phyloP scores from a whole-genome alignment of 2,113 vertebrate species.

The Hippocampus zosterae region DNA sequence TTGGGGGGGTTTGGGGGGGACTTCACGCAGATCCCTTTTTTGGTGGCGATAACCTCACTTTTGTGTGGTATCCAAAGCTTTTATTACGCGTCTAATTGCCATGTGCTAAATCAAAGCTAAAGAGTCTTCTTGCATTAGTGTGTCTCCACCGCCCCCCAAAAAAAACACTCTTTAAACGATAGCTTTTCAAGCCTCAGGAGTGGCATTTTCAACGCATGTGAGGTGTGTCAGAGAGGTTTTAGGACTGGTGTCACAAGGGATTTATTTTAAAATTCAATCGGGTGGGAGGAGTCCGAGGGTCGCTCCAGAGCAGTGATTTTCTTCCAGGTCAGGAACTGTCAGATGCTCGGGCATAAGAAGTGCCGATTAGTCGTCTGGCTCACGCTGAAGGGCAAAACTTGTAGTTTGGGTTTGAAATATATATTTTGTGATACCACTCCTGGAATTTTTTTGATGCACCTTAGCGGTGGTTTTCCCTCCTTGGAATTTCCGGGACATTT shows the following conservation, averaged over 20 bases:
- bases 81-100: not conserved
- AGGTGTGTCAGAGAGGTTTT: not conserved
- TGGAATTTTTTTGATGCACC: too few relatives aligned
- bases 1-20: not conserved
- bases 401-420: too few relatives aligned
- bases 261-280: too few relatives aligned
- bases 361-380: too few relatives aligned
- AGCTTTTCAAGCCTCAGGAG: not conserved
- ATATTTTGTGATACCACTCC: too few relatives aligned
- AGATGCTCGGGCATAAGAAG: too few relatives aligned
- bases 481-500: not conserved
- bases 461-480: not conserved
- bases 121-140: not conserved
- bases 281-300: too few relatives aligned
- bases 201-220: not conserved
- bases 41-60: conserved; percentile 11
- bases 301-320: too few relatives aligned
- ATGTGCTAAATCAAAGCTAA: conserved; percentile 4
- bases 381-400: too few relatives aligned
- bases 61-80: conserved; percentile 8
- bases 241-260: too few relatives aligned
- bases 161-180: not conserved
- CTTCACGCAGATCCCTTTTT: conserved; percentile 18
- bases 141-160: not conserved
- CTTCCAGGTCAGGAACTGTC: too few relatives aligned